Evolutionary conservation across 1,140 invertebrate species (phyloP).

Genomic region (Linepithema humile): DNA sequence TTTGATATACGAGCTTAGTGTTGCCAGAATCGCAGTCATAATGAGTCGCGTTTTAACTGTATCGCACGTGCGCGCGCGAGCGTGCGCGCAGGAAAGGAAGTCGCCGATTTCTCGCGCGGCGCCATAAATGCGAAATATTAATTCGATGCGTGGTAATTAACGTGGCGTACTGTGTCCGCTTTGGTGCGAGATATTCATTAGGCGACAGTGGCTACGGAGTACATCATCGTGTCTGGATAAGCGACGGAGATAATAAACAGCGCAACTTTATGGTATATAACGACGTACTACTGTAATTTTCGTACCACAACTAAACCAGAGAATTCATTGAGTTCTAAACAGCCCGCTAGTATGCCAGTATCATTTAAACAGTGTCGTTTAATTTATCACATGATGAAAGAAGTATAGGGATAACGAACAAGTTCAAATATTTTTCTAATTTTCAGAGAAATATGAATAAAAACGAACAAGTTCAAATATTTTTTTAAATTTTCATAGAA

Average conservation of each 20-base stretch:
- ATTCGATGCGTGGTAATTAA: conserved; percentile 67
- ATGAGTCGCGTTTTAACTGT: conserved; percentile 58
- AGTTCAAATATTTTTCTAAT: background rate
- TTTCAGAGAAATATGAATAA: background rate
- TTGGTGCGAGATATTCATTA: conserved; percentile 38
- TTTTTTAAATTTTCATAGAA: background rate
- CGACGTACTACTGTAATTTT: conserved; percentile 41
- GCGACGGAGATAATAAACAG: conserved; percentile 48
- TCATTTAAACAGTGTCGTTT: background rate
- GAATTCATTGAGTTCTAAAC: background rate
- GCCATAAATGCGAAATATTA: conserved; percentile 48
- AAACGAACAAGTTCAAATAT: background rate
- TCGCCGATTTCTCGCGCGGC: conserved; percentile 34
- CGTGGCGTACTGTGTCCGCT: conserved; percentile 22
- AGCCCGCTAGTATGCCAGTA: background rate
- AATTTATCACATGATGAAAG: background rate
- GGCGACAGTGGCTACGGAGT: conserved; percentile 32
- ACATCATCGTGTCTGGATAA: conserved; percentile 39
- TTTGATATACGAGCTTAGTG: conserved; percentile 38
- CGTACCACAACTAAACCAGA: conserved; percentile 9
- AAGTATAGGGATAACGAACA: background rate
- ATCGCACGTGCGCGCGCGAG: background rate
- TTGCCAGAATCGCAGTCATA: background rate
- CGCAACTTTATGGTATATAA: conserved; percentile 29
- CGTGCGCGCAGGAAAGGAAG: background rate